A percentile compares a stretch with the other conserved stretches of the same genome.
Conservation (phyloP, 2,888 invertebrate genomes). For the Eristalinus sepulchralis region DNA sequence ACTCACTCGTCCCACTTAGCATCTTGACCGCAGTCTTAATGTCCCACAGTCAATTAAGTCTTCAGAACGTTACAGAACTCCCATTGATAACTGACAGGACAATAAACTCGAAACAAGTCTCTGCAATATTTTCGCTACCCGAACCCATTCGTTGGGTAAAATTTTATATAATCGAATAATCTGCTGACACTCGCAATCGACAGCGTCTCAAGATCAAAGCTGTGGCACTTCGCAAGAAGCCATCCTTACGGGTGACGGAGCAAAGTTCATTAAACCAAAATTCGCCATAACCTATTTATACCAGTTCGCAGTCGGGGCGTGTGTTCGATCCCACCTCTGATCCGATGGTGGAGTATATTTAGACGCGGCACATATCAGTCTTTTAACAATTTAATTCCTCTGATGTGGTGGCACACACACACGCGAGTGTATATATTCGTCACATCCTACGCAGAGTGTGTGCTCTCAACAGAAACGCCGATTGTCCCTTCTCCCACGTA, state of each 20-base stretch:
- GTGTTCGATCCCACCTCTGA: slow-evolving; percentile 13
- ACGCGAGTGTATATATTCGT: not conserved
- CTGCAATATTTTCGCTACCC: not conserved
- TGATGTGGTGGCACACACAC: slow-evolving; percentile 1
- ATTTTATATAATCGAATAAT: not conserved
- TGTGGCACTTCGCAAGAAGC: not conserved
- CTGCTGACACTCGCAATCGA: not conserved
- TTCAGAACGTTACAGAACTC: not conserved
- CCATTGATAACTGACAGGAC: not conserved
- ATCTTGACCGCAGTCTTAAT: not conserved
- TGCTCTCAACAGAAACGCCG: not conserved
- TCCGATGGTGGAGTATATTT: not conserved
- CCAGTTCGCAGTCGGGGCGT: not conserved
- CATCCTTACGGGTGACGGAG: not conserved
- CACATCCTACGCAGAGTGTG: slow-evolving; percentile 6
- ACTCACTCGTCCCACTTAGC: not conserved
- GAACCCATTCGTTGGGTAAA: not conserved
- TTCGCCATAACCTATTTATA: slow-evolving; percentile 4
- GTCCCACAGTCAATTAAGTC: not conserved
- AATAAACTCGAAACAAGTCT: not conserved
- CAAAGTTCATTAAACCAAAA: slow-evolving; percentile 9
- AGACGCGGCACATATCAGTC: not conserved
- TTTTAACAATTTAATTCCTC: slow-evolving; percentile 27
- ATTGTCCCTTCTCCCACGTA: not conserved
- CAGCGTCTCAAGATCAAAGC: not conserved